Evolutionary conservation across 2,888 invertebrate species (phyloP), one percentile per base, ranked within the genome.

Genomic region (Tiphia femorata): DNA sequence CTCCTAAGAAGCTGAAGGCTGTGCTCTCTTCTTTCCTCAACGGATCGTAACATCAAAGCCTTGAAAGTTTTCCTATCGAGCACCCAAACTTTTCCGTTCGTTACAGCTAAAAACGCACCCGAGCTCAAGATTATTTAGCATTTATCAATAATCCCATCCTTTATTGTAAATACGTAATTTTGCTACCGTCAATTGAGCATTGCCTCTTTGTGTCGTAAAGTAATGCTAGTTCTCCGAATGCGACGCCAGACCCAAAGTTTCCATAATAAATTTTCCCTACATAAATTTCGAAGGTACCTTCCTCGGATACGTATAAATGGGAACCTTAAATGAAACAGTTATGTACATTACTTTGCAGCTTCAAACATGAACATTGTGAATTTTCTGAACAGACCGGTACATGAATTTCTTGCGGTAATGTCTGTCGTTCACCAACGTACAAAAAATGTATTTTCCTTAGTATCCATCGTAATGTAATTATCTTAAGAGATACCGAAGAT

Each of bases 171-270:
- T 4, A 33, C 10, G 20, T 1, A 19, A 6, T 27, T 14, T 12
- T 7, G 81, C 84, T 85, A 92, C 94, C 92, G 84, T 90, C 86
- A 51, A 97, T 91, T 0, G 95, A 94, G 0, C 95, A 95, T 65
- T 93, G 91, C 65, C 96, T 86, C 73, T 92, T 94, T 35, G 96
- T 95, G 84, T 96, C 95, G 84, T 97, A 97, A 21, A 97, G 86
- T 70, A 97, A 91, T 5, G 97, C 97, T 49, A 97, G 85, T 85
- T 97, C 97, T 2, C 97, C 97, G 85, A 97, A 88, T 63, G 94
- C 90, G 74, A 91, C 88, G 2, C 93, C 94, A 0, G 93, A 88
- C 0, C 91, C 91, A 81, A 98, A 92, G 49, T 87, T 91, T 33
- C 91, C 92, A 14, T 95, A 88, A 1, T 89, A 88, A 72, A 90